Conservation (phyloP, 2,888 invertebrate genomes). For the Lasioglossum figueresi region DNA sequence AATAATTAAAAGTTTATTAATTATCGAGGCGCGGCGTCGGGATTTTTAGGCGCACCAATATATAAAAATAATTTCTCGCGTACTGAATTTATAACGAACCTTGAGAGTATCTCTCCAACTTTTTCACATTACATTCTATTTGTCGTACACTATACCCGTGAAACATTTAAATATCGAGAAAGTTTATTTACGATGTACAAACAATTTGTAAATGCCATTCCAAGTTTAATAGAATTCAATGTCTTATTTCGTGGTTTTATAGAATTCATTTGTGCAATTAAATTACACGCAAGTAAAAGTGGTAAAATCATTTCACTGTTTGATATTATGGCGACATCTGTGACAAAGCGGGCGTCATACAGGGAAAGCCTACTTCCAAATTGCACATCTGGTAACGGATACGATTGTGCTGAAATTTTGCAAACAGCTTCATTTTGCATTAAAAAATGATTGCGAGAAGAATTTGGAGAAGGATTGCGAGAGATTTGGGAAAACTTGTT, state of each 20-base stretch:
- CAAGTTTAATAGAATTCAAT: not conserved
- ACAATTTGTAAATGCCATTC: not conserved
- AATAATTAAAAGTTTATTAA: conserved; percentile 61
- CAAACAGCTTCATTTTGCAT: not conserved
- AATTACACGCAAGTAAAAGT: not conserved
- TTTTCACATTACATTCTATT: not conserved
- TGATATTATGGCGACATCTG: conserved; percentile 21
- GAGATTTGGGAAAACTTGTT: no score
- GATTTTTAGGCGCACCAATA: conserved; percentile 25
- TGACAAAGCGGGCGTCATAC: not conserved
- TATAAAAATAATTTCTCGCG: conserved; percentile 30
- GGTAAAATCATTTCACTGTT: not conserved
- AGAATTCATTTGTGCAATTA: not conserved
- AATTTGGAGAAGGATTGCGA: no score
- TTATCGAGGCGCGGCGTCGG: conserved; percentile 21
- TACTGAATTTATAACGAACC: conserved; percentile 43
- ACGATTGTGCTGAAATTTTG: not conserved
- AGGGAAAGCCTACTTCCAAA: not conserved
- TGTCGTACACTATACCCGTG: not conserved
- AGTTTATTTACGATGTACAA: not conserved
- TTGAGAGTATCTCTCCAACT: conserved; percentile 18
- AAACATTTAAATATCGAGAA: not conserved
- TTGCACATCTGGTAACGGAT: not conserved
- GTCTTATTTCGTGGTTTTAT: not conserved
- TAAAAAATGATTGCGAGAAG: no score